phyloP scores from a whole-genome alignment of 2,888 invertebrate species.

The Calliphora vomitoria region DNA sequence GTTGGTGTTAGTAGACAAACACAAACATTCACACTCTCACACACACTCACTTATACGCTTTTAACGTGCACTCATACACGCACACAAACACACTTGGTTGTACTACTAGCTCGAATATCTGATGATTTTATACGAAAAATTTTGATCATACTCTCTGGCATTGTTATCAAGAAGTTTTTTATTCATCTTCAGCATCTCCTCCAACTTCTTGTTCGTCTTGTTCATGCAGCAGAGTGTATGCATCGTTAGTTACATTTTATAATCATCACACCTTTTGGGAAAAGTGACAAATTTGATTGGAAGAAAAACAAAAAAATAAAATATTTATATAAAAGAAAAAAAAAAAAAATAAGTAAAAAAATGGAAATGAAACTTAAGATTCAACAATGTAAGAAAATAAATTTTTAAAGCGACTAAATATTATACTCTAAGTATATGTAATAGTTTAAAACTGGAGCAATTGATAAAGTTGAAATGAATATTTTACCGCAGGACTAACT shows the following conservation, averaged over 20 bases:
- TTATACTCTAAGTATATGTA: neutral
- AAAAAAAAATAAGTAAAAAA: neutral
- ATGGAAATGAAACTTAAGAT: neutral
- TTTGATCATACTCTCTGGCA: conserved; percentile 63
- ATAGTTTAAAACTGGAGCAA: neutral
- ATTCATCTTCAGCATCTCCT: conserved; percentile 1
- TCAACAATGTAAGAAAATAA: neutral
- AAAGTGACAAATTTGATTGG: conserved; percentile 68
- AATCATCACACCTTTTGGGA: conserved; percentile 71
- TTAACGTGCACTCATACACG: neutral
- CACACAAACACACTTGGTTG: neutral
- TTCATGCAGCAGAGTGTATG: conserved; percentile 45
- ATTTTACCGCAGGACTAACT: neutral
- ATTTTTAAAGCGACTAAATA: neutral
- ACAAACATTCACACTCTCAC: neutral
- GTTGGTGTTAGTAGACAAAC: neutral
- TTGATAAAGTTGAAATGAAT: neutral
- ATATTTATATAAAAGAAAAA: conserved; percentile 4
- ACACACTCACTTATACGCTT: neutral
- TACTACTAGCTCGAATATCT: conserved; percentile 24
- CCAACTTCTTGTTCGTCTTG: conserved; percentile 24
- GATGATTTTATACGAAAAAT: conserved; percentile 51
- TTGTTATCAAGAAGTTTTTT: conserved; percentile 63
- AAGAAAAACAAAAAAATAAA: conserved; percentile 41
- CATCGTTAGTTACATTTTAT: conserved; percentile 72